Conservation (phyloP, 1,140 invertebrate genomes). For the Mamestra configurata region DNA sequence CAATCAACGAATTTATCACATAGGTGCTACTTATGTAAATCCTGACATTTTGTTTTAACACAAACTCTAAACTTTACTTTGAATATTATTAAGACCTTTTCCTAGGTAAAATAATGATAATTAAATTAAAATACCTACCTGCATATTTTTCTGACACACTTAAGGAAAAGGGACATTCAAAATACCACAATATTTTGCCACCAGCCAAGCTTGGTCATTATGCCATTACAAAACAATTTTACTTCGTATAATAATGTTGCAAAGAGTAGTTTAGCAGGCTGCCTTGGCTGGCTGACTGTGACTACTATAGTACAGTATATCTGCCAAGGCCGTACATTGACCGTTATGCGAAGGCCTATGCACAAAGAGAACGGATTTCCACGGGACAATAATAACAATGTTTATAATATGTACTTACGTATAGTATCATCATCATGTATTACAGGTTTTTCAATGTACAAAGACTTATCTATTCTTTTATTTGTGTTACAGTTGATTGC, state of each 20-base stretch:
- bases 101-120: no score
- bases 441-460: no score
- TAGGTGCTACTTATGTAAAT: background rate
- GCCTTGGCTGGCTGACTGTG: no score
- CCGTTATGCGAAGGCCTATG: constrained; percentile 25
- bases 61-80: no score
- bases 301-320: background rate
- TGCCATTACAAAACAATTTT: no score
- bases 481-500: background rate
- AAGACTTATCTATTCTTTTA: background rate
- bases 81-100: no score
- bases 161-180: no score
- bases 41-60: background rate
- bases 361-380: constrained; percentile 29
- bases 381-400: constrained; percentile 5
- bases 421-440: background rate
- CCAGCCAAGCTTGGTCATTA: no score
- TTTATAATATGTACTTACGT: background rate
- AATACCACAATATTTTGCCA: no score
- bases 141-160: no score
- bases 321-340: constrained; percentile 39
- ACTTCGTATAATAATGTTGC: no score
- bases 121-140: no score
- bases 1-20: background rate
- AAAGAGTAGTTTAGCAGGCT: background rate